Percentiles rank a stretch among this genome's conserved stretches.
These are phyloP conservation scores for Catagonus wagneri DNA, from an alignment of 2,113 vertebrate genomes.

Conservation along the genomic window DNA sequence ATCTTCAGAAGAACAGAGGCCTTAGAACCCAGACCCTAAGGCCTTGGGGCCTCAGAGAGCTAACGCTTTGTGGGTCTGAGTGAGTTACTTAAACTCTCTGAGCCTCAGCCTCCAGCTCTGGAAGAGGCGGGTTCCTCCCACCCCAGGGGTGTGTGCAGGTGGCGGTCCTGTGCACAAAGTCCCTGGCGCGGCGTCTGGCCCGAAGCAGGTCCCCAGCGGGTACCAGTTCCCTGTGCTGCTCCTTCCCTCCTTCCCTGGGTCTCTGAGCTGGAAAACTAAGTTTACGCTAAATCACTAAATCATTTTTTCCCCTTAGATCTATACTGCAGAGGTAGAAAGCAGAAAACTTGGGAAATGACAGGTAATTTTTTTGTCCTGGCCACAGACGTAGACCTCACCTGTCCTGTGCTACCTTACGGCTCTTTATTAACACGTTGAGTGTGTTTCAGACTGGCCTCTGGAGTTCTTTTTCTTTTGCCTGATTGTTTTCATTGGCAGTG, in stretches of 20 bases:
- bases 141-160: background rate
- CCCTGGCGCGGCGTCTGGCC: background rate
- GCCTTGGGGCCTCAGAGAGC: background rate
- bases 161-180: background rate
- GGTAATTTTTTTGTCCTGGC: conserved; percentile 80
- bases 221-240: background rate
- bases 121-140: background rate
- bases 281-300: conserved; percentile 76
- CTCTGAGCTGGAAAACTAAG: conserved; percentile 66
- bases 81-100: background rate
- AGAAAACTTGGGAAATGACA: conserved; percentile 84
- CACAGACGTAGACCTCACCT: conserved; percentile 72
- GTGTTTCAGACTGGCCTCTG: conserved; percentile 56
- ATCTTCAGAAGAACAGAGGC: background rate
- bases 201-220: background rate
- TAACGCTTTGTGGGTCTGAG: background rate
- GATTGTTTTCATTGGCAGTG: conserved; percentile 58
- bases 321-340: conserved; percentile 83
- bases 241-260: conserved; percentile 40
- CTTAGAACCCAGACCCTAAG: background rate
- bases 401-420: conserved; percentile 55
- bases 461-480: conserved; percentile 62
- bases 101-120: background rate
- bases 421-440: conserved; percentile 72
- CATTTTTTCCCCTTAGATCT: conserved; percentile 84